phyloP scores from a whole-genome alignment of 2,113 vertebrate species.

The Melanotaenia duboulayi region DNA sequence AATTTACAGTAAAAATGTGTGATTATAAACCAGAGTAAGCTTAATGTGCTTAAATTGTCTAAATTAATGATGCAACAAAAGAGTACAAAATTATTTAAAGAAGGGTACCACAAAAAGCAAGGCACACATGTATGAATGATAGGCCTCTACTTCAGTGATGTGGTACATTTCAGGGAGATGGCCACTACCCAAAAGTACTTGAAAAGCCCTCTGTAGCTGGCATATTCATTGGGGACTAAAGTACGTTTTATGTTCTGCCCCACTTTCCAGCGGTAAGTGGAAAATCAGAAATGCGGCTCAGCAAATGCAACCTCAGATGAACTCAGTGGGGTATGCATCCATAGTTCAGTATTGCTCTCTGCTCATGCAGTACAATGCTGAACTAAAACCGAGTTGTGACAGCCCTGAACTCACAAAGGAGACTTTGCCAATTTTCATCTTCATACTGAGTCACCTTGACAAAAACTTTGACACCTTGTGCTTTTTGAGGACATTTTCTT shows the following conservation, averaged over 20 bases:
- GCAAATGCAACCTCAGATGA: constrained; percentile 37
- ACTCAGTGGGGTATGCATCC: constrained; percentile 19
- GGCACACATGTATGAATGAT: neutral
- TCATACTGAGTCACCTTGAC: constrained; percentile 82
- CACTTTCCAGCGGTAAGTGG: constrained; percentile 31
- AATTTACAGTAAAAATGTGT: too few relatives aligned
- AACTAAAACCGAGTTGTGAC: neutral
- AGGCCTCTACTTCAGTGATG: neutral
- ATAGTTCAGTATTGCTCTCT: constrained; percentile 34
- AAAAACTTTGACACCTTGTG: constrained; percentile 79
- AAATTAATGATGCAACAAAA: too few relatives aligned
- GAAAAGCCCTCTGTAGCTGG: constrained; percentile 44
- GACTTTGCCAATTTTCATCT: constrained; percentile 21
- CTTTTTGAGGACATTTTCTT: constrained; percentile 9
- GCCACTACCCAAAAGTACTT: constrained; percentile 43
- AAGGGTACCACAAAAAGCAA: neutral
- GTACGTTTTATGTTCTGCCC: constrained; percentile 54
- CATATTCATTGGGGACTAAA: constrained; percentile 34
- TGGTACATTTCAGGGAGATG: constrained; percentile 23
- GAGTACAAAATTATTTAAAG: too few relatives aligned
- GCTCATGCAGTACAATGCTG: constrained; percentile 1
- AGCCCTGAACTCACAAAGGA: neutral
- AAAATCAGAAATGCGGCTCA: constrained; percentile 42
- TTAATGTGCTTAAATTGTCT: too few relatives aligned
- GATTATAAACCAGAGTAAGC: too few relatives aligned